Percentiles rank a stretch among this genome's conserved stretches.
Evolutionary conservation across 1,140 invertebrate species (phyloP).

Genomic region (Brachystomella parvula): DNA sequence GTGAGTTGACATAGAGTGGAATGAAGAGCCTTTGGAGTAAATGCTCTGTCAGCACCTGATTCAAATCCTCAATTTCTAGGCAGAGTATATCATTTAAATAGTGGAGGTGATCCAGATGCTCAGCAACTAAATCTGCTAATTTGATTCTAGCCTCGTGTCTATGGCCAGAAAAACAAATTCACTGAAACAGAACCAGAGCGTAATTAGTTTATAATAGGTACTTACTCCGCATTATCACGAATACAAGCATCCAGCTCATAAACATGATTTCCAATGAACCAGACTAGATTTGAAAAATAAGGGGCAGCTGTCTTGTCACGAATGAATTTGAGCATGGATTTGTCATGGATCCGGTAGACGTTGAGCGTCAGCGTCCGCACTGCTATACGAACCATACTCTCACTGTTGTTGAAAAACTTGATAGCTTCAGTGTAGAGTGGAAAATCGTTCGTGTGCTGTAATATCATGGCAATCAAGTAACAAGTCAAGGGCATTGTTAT

Average conservation of each 20-base stretch:
- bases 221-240: conserved; percentile 86
- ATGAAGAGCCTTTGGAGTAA: conserved; percentile 85
- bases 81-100: conserved; percentile 95
- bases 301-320: conserved; percentile 89
- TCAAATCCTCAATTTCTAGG: conserved; percentile 83
- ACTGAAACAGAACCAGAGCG: not conserved
- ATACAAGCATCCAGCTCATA: conserved; percentile 92
- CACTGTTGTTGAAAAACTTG: conserved; percentile 97
- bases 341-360: conserved; percentile 91
- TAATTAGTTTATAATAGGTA: conserved; percentile 38
- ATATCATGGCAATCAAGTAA: conserved; percentile 42
- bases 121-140: conserved; percentile 87
- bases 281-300: conserved; percentile 98
- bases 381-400: conserved; percentile 98
- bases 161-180: conserved; percentile 48
- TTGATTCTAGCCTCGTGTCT: conserved; percentile 79
- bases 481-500: not conserved
- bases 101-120: conserved; percentile 95
- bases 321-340: conserved; percentile 92
- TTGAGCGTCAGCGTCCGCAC: conserved; percentile 95
- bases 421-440: conserved; percentile 98
- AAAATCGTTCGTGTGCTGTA: conserved; percentile 95
- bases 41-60: conserved; percentile 92
- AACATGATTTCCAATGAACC: conserved; percentile 98
- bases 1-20: conserved; percentile 88